phyloP scores from a whole-genome alignment of 2,113 vertebrate species.

The Paraplagusia blochii region DNA sequence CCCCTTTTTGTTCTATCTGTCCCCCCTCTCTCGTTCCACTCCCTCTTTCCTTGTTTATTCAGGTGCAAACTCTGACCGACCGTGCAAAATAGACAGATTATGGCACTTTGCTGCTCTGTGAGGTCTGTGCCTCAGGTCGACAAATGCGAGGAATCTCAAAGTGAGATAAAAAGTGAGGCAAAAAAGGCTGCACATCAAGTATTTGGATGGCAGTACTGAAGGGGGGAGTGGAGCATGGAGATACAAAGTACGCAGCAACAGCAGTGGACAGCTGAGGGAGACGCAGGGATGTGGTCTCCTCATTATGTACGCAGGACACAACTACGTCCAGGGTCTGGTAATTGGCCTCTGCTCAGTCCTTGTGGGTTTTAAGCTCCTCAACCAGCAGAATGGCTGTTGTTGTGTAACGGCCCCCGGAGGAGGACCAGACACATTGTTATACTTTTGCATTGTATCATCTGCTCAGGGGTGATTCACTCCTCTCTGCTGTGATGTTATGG shows the following conservation, averaged over 20 bases:
- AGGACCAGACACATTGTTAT: conserved; percentile 19
- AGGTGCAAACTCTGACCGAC: conserved; percentile 60
- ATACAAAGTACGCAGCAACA: conserved; percentile 45
- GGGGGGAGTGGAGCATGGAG: conserved; percentile 19
- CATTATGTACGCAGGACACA: conserved; percentile 55
- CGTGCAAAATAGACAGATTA: conserved; percentile 27
- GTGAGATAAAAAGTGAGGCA: neutral
- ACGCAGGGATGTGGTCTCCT: conserved; percentile 62
- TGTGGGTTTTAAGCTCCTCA: conserved; percentile 31
- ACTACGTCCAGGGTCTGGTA: conserved; percentile 53
- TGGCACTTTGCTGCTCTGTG: conserved; percentile 1
- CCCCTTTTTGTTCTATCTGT: conserved; percentile 20
- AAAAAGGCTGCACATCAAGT: neutral
- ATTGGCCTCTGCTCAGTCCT: conserved; percentile 57
- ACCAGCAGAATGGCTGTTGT: conserved; percentile 38
- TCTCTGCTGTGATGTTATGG: conserved; percentile 18
- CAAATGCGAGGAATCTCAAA: conserved; percentile 3
- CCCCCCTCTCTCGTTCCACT: conserved; percentile 37
- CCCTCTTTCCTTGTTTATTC: conserved; percentile 70
- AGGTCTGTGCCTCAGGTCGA: conserved; percentile 8
- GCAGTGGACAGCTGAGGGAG: conserved; percentile 61
- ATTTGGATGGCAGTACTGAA: conserved; percentile 17
- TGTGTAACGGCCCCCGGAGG: conserved; percentile 25
- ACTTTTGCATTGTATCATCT: conserved; percentile 47
- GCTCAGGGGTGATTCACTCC: conserved; percentile 24